Evolutionary conservation across 2,797 vertebrate species (phyloP), one percentile per base, ranked within the genome.

Genomic region (Myoxocephalus aenaeus): DNA sequence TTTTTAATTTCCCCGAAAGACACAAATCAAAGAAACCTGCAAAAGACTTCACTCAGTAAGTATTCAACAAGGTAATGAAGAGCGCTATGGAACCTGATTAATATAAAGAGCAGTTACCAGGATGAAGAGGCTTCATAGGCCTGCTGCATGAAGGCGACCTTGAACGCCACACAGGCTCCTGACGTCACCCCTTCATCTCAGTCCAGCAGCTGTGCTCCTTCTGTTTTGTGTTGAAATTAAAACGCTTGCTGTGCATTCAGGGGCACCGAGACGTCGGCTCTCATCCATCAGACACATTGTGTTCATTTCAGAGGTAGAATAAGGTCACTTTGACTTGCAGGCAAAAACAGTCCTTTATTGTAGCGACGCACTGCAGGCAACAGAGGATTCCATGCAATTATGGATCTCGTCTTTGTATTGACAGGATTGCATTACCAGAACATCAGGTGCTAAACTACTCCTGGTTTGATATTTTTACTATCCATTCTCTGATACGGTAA

Each of bases 141-240:
- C 20, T 46, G 4, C n/a, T 38, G 25, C 4, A 15, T 29, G 17
- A 22, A 58, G 17, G 3, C 4, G 13, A n/a, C 13, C 42, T 14
- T 25, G 18, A 66, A 32, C 58, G 18, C 70, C 66, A 53, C 63
- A 63, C 25, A n/a, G 66, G n/a, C 11, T 14, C 9, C 62, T 77
- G 36, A 54, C 29, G 5, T 50, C 42, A 57, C 3, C 13, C 9
- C 7, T 7, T 27, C 59, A 10, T 32, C 25, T 14, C 14, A 44
- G 42, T 15, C 42, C 58, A 27, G 27, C 53, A 18, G 70, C 32
- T 64, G 27, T n/a, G 65, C 73, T 65, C 25, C 62, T 10, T 20
- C 44, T 58, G 53, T 72, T 54, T 69, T 4, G 4, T 57, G 38
- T 5, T 61, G 22, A 15, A 42, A 14, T 14, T 11, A 14, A 42